phyloP scores from a whole-genome alignment of 2,888 invertebrate genomes.

The Drosophila picticornis region DNA sequence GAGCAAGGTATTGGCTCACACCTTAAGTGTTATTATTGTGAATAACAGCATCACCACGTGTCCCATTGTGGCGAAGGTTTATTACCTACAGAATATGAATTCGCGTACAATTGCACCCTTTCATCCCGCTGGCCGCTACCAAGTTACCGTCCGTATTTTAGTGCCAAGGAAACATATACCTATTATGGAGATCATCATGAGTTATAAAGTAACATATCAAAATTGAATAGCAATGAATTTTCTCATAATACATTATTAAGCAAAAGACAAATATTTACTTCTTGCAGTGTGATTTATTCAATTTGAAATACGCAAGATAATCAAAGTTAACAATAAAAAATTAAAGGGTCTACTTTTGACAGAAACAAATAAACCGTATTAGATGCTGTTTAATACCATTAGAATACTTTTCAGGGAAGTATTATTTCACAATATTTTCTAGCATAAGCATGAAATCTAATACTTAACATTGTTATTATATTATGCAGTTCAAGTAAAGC shows the following conservation, averaged over 20 bases:
- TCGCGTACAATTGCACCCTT: slow-evolving; percentile 5
- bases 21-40: slow-evolving; percentile 15
- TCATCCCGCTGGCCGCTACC: slow-evolving; percentile 38
- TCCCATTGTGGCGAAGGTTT: slow-evolving; percentile 37
- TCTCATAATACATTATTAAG: background rate
- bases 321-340: background rate
- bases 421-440: background rate
- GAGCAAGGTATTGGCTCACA: slow-evolving; percentile 12
- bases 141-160: background rate
- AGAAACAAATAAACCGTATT: background rate
- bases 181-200: slow-evolving; percentile 37
- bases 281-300: background rate
- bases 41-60: slow-evolving; percentile 31
- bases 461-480: background rate
- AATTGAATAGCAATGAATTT: background rate
- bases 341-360: background rate
- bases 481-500: background rate
- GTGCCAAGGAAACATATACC: slow-evolving; percentile 3
- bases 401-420: background rate
- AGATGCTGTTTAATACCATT: background rate
- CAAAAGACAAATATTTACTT: background rate
- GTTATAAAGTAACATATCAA: slow-evolving; percentile 19
- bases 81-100: slow-evolving; percentile 34
- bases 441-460: background rate
- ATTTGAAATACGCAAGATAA: background rate